Base-by-base conservation (phyloP, 2,888 invertebrate species). In the Orthosia incerta region DNA sequence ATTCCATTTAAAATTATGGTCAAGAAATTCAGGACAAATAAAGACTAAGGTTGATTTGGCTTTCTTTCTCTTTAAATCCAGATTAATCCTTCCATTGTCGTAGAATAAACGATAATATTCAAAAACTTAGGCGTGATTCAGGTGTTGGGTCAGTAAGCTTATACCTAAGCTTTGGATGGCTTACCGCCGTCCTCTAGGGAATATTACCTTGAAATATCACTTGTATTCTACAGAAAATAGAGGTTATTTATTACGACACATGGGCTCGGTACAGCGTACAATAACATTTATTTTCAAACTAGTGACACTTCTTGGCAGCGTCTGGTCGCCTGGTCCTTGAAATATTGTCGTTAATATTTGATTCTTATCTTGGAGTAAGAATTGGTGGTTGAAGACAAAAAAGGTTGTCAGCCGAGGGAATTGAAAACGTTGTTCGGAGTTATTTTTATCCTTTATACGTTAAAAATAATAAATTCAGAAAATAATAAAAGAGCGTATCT, bases 161-260 rank as follows among this genome's bases (percentile, higher is more conserved):
- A 82, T 57, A 80, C 74, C 59, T 76, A 71, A 69, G 79, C 81
- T 83, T 75, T 67, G 45, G 62, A 70, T 48, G 79, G 75, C 84
- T 86, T 84, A 84, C 81, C 62, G 71, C 45, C 75, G 46, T 68
- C 74, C 77, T 68, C 66, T 45, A 20, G 82, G 78, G 87, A 86
- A 85, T 85, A 89, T 88, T 85, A 88, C 86, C 70, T 66, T 90
- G 90, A 90, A 91, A 90, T 91, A 91, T 91, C 85, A 88, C 88
- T 90, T 85, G 73, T 91, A 89, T 90, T 89, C 89, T 89, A 82
- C 86, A 83, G 83, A 82, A 86, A 89, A 90, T 90, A 92, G 88
- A 81, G 85, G 89, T 90, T 91, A 91, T 93, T 93, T 92, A 93
- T 84, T 79, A 65, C 74, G 84, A 86, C 86, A 86, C 79, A 74